Evolutionary conservation across 2,797 vertebrate genomes (phyloP).

Genomic region (Mus minutoides): DNA sequence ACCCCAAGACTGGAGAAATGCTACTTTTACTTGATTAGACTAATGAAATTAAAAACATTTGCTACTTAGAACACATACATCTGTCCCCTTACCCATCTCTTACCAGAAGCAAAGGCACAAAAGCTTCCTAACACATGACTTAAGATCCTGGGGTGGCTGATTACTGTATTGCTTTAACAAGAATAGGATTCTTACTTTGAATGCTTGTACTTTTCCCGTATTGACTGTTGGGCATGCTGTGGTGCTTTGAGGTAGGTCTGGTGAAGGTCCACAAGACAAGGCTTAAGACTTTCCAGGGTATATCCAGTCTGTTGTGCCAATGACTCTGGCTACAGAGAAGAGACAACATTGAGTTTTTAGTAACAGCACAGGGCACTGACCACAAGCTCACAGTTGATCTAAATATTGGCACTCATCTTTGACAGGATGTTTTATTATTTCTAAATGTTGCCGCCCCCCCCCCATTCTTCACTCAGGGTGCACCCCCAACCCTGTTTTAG

Average conservation of each 20-base stretch:
- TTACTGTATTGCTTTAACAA: not conserved
- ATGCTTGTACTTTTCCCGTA: constrained; percentile 96
- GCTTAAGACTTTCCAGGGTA: constrained; percentile 92
- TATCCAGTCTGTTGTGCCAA: constrained; percentile 92
- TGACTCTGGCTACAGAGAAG: constrained; percentile 88
- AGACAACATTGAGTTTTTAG: not conserved
- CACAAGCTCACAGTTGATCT: not conserved
- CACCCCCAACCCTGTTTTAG: too few species aligned
- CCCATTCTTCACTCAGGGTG: not conserved
- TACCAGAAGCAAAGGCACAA: not conserved
- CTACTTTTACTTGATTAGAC: not conserved
- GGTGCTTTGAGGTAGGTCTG: constrained; percentile 91
- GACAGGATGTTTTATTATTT: not conserved
- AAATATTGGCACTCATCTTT: not conserved
- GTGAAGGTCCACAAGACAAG: constrained; percentile 94
- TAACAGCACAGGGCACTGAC: not conserved
- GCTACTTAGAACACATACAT: not conserved
- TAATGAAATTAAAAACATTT: not conserved
- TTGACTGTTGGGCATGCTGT: constrained; percentile 96
- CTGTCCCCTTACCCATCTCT: too few species aligned
- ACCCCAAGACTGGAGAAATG: not conserved
- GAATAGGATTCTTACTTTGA: constrained; percentile 90
- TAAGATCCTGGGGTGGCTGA: not conserved
- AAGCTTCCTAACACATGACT: not conserved
- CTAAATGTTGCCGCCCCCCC: too few species aligned